A percentile compares a stretch with the other conserved stretches of the same genome.
Evolutionary conservation across 2,113 vertebrate species (phyloP).

Genomic region (Genyomyrus donnyi): DNA sequence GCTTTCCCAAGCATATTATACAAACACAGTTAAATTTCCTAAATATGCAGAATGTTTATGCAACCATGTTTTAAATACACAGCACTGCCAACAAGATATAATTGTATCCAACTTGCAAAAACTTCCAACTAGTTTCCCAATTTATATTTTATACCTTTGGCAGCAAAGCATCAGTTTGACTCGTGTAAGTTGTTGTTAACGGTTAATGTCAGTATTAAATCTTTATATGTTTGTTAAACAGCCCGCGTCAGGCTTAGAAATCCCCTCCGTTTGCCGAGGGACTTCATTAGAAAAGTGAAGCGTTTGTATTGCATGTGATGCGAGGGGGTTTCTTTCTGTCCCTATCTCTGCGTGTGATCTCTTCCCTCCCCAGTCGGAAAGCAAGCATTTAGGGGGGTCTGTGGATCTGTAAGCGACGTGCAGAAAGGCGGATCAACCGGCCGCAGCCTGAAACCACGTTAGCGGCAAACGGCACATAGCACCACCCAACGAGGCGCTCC

Average conservation of each 20-base stretch:
- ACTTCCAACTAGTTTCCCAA: not conserved
- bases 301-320: not conserved
- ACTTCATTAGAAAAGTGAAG: not conserved
- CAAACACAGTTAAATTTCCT: not conserved
- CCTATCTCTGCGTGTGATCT: not conserved
- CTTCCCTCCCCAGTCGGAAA: not conserved
- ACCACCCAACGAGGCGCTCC: not conserved
- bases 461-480: not conserved
- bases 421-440: not conserved
- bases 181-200: not conserved
- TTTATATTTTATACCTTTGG: not conserved
- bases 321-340: not conserved
- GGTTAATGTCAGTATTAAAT: not conserved
- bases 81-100: not conserved
- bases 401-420: not conserved
- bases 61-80: not conserved
- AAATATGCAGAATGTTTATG: not conserved
- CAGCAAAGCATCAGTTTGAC: not conserved
- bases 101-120: not conserved
- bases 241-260: not conserved
- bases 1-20: not conserved
- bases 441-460: not conserved
- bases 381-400: not conserved
- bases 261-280: not conserved
- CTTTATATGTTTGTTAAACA: not conserved